Percentiles rank a stretch among this genome's conserved stretches.
Evolutionary conservation across 2,113 vertebrate species (phyloP).

Genomic region (Pontoporia blainvillei): DNA sequence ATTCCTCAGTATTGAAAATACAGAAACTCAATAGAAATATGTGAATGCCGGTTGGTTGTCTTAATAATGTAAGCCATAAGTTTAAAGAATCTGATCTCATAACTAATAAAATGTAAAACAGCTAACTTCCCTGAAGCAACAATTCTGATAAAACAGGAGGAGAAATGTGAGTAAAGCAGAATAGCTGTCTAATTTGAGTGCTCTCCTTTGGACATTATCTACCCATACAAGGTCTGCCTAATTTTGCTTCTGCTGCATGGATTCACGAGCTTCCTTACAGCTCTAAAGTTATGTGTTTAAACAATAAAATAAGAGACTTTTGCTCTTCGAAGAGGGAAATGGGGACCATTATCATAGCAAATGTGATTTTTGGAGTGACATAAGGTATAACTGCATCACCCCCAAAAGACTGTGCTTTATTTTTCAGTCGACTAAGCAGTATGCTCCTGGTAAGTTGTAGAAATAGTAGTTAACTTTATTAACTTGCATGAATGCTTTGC

Average conservation of each 20-base stretch:
- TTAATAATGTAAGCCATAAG: background rate
- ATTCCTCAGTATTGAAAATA: background rate
- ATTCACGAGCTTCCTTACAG: background rate
- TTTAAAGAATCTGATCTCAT: slow-evolving; percentile 17
- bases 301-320: background rate
- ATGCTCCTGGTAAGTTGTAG: slow-evolving; percentile 75
- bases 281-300: background rate
- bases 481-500: slow-evolving; percentile 75
- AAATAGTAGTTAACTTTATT: slow-evolving; percentile 13
- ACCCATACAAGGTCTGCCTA: background rate
- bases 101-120: background rate
- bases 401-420: slow-evolving; percentile 75
- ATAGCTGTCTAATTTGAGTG: background rate
- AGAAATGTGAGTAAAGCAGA: background rate
- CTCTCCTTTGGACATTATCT: background rate
- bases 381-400: slow-evolving; percentile 57
- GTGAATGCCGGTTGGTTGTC: background rate
- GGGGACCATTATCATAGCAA: slow-evolving; percentile 34
- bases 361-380: slow-evolving; percentile 48
- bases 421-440: slow-evolving; percentile 78
- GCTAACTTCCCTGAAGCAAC: background rate
- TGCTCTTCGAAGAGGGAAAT: background rate
- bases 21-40: background rate
- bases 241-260: background rate
- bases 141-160: background rate